phyloP scores from a whole-genome alignment of 2,797 vertebrate genomes.

The Martes flavigula region DNA sequence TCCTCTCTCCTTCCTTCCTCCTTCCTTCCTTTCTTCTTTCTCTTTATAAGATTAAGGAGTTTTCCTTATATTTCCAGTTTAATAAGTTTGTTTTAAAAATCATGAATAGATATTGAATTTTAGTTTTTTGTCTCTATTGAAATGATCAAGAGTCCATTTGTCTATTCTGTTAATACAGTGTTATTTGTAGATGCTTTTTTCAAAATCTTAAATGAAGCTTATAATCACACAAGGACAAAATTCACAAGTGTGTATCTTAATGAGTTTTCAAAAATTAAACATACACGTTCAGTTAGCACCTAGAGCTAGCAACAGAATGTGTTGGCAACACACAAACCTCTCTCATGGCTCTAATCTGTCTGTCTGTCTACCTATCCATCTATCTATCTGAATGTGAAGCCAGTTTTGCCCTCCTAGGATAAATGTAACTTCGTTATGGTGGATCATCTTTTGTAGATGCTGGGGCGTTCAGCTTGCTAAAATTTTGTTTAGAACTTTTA shows the following conservation, averaged over 20 bases:
- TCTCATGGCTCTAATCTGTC: neutral
- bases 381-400: neutral
- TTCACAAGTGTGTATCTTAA: neutral
- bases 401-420: neutral
- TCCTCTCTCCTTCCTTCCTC: accelerated
- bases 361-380: too few species aligned
- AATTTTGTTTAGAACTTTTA: neutral
- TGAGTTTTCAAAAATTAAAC: neutral
- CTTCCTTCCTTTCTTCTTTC: neutral
- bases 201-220: neutral
- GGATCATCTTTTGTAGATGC: neutral
- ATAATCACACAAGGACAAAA: neutral
- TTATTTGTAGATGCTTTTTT: neutral
- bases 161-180: neutral
- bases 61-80: neutral
- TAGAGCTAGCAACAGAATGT: neutral
- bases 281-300: neutral
- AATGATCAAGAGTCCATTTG: neutral
- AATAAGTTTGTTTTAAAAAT: neutral
- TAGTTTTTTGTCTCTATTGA: neutral
- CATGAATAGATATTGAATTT: neutral
- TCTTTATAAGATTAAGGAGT: neutral
- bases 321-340: neutral
- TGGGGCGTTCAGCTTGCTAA: too few species aligned
- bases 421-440: neutral